Evolutionary conservation across 2,113 vertebrate genomes (phyloP), one percentile per base, ranked within the genome.

Genomic region (Mormoops blainvillei): DNA sequence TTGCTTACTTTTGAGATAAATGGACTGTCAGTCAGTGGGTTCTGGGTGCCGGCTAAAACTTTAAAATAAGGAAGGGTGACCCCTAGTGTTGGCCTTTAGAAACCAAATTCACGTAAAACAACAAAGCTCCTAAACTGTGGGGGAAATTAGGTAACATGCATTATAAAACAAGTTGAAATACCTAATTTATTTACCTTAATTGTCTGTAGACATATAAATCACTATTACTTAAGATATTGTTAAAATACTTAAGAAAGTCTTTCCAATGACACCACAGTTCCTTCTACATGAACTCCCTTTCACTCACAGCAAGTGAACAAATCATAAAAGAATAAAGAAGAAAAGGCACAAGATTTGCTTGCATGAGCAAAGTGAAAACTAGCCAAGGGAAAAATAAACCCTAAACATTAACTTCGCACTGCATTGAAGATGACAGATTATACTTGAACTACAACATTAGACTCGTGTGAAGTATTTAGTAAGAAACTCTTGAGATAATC

Each of bases 301-400:
- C 61, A 41, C 11, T 94, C 48, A 78, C 6, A 10, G 16, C n/a
- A 73, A 88, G 38, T 19, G 38, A 33, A 77, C 76, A 92, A 87
- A 94, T 87, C 19, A 67, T 80, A 95, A 94, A 81, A 58, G 73
- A 52, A 94, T 38, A 76, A 92, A 92, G 16, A 91, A 28, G 48
- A 58, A 93, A 93, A 92, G 31, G 19, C 52, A 92, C 61, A 82
- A 86, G 9, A 74, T 97, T 94, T 95, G 33, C 94, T 95, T 96
- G 92, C 96, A 95, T 94, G 90, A 97, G 48, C 90, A 98, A 98
- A 97, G n/a, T 48, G 74, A 96, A 94, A 95, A 50, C 50, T 94
- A 85, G 56, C 12, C 95, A 81, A 96, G 95, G 84, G 82, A 94
- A 97, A 97, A 92, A 93, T 95, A 97, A 95, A 36, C 54, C 56